phyloP scores from a whole-genome alignment of 2,888 invertebrate species.

The Oxytorus armatus region DNA sequence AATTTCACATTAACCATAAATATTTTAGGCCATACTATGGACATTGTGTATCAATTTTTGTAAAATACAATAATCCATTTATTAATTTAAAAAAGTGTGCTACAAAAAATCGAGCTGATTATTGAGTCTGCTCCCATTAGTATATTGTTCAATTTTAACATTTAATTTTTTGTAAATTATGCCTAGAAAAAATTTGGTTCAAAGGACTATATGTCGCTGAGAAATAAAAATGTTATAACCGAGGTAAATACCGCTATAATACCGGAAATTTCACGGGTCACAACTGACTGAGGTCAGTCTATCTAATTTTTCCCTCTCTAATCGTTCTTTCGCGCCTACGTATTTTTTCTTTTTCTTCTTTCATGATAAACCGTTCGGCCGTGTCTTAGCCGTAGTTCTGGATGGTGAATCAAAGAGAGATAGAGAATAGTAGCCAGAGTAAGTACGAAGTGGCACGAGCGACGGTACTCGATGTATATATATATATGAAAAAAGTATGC shows the following conservation, averaged over 20 bases:
- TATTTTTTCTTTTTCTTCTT: constrained; percentile 14
- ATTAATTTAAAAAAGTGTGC: no score
- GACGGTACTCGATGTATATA: constrained; percentile 45
- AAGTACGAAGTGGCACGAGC: constrained; percentile 66
- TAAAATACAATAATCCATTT: no score
- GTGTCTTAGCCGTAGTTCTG: constrained; percentile 28
- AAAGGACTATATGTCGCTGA: no score
- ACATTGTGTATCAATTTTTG: no score
- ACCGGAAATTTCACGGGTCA: constrained; percentile 21
- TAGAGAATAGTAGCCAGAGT: constrained; percentile 43
- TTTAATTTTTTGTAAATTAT: no score
- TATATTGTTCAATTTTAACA: no score
- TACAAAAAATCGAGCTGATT: no score
- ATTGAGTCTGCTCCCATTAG: no score
- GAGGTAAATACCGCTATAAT: constrained; percentile 9
- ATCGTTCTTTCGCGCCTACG: constrained; percentile 50
- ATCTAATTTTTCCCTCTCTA: constrained; percentile 36
- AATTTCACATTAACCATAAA: no score
- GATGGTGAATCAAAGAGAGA: constrained; percentile 45
- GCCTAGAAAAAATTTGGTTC: no score
- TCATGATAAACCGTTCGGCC: constrained; percentile 38
- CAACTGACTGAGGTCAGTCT: constrained; percentile 47
- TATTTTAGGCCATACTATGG: no score
- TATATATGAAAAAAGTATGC: constrained; percentile 73
- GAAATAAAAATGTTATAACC: no score